Conservation (phyloP, 2,888 invertebrate species). For the Autographa pulchrina region DNA sequence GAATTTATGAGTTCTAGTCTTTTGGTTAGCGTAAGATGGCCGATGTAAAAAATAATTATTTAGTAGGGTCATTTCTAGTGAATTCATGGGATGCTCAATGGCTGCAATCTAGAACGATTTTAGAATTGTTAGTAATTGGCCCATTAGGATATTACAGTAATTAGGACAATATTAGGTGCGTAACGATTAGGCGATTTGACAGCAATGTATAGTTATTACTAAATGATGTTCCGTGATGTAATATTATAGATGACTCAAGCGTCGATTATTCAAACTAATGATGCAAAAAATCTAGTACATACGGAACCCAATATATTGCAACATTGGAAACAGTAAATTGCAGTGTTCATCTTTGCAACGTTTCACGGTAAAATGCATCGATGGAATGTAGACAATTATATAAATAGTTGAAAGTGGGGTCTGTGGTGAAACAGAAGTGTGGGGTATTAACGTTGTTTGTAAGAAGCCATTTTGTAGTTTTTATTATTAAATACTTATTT, state of each 20-base stretch:
- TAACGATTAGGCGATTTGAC: slow-evolving; percentile 22
- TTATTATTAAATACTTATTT: slow-evolving; percentile 54
- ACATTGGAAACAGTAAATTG: slow-evolving; percentile 20
- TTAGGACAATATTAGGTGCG: slow-evolving; percentile 37
- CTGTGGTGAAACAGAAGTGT: slow-evolving; percentile 48
- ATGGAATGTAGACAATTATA: slow-evolving; percentile 59
- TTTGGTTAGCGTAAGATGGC: slow-evolving; percentile 61
- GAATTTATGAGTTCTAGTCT: slow-evolving; percentile 75
- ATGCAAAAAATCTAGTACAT: slow-evolving; percentile 20
- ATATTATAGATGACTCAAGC: slow-evolving; percentile 27
- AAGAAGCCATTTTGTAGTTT: slow-evolving; percentile 55
- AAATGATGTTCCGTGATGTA: slow-evolving; percentile 21
- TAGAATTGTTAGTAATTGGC: slow-evolving; percentile 20
- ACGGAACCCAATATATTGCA: neutral
- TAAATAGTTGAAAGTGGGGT: slow-evolving; percentile 65
- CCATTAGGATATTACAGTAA: neutral
- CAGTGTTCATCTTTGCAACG: slow-evolving; percentile 29
- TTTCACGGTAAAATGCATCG: slow-evolving; percentile 56
- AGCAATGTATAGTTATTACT: slow-evolving; percentile 21
- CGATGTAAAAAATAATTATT: slow-evolving; percentile 35
- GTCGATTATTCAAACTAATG: slow-evolving; percentile 30
- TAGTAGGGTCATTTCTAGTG: slow-evolving; percentile 32
- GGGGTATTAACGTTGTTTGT: slow-evolving; percentile 32
- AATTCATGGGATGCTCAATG: slow-evolving; percentile 35
- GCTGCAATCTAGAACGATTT: slow-evolving; percentile 30